Base-by-base conservation (phyloP, 2,113 vertebrate genomes). In the Spheniscus mendiculus region DNA sequence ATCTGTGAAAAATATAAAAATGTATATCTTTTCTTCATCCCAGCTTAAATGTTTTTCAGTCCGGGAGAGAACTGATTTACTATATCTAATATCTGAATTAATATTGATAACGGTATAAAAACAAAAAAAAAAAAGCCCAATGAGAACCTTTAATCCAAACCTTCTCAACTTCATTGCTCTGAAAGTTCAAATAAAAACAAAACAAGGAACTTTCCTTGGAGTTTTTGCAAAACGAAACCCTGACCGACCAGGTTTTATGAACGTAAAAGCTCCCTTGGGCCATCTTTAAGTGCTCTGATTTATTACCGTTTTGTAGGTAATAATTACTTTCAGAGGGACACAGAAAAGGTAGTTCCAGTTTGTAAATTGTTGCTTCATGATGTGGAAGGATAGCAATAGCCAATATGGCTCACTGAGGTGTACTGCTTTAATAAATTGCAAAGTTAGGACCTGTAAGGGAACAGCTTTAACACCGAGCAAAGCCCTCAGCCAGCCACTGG, bases 311-410 rank as follows among this genome's bases (percentile, higher is more conserved):
- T 91, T 79, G 70, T 78, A 80, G 80, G 45, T 87, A 95, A 89
- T 89, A 97, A 85, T 90, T 89, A 87, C 90, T 95, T 93, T 93
- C 81, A 76, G 70, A 88, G 47, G 52, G 66, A 34, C 85, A 95
- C 71, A 93, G 40, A 84, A 87, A 95, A 96, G n/a, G 36, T 82
- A 87, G 29, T 49, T 93, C 44, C 44, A 82, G 61, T 82, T 89
- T 87, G 56, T 63, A 76, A 91, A 87, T 55, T 61, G 34, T 52
- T 85, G 34, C 36, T 70, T 88, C 61, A 10, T 40, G 44, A 77
- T 49, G 34, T 27, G 56, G 55, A 81, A 92, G 80, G 76, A 19
- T 13, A 87, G 50, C 29, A 65, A 52, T 3, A 89, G 78, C 44
- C 36, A 47, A 26, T 34, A 40, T 6, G 8, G 6, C 47, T 84